Evolutionary conservation across 2,797 vertebrate species (phyloP).

Genomic region (Mormyrops attenuatus): DNA sequence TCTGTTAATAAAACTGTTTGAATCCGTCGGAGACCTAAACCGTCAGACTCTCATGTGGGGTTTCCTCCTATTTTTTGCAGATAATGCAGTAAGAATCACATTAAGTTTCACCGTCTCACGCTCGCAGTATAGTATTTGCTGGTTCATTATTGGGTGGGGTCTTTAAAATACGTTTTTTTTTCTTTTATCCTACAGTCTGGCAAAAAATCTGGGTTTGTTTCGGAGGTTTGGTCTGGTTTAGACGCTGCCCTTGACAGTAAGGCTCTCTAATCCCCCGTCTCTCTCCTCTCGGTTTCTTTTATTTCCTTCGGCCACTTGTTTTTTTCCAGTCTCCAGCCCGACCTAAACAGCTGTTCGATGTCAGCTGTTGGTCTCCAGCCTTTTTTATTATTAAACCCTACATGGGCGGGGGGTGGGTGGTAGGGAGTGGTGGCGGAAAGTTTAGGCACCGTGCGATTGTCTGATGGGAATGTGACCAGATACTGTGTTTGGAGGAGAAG

Average conservation of each 20-base stretch:
- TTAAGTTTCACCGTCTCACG: not conserved
- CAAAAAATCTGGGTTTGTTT: conserved; percentile 51
- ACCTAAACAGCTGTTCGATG: conserved; percentile 63
- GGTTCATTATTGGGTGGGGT: conserved; percentile 65
- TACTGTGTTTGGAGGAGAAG: not conserved
- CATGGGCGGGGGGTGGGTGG: conserved; percentile 20
- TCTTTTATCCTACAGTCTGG: conserved; percentile 39
- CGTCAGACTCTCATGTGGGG: not conserved
- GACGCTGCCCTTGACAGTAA: not conserved
- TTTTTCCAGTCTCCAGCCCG: conserved; percentile 42
- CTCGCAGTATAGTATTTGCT: conserved; percentile 42
- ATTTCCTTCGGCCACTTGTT: conserved; percentile 17
- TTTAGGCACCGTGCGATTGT: not conserved
- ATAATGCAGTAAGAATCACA: not conserved
- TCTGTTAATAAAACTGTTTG: not conserved
- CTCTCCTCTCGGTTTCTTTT: conserved; percentile 16
- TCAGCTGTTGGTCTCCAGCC: conserved; percentile 52
- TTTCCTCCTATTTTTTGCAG: conserved; percentile 26
- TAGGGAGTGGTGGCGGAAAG: conserved; percentile 27
- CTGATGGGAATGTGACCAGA: not conserved
- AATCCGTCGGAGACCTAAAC: not conserved
- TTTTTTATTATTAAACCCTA: conserved; percentile 20
- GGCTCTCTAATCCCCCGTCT: conserved; percentile 18
- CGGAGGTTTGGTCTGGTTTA: conserved; percentile 62
- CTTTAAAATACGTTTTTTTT: conserved; percentile 40